These are phyloP conservation scores for Polydrusus tereticollis DNA, from an alignment of 2,888 invertebrate species.

Conservation along the genomic window DNA sequence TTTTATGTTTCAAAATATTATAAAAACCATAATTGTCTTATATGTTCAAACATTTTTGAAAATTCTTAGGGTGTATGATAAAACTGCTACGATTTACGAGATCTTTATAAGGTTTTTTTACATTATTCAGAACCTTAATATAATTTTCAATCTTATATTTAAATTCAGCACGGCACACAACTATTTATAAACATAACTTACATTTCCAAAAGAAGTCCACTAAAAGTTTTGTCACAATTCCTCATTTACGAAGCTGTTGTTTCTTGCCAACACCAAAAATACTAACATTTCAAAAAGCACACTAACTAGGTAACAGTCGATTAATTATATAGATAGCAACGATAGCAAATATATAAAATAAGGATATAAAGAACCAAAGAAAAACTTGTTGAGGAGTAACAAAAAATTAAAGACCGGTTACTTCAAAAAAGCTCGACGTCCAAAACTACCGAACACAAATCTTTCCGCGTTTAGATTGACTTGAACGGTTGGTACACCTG, in stretches of 20 bases:
- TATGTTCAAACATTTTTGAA: no score
- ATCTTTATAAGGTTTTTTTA: no score
- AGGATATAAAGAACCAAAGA: no score
- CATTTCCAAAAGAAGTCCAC: not conserved
- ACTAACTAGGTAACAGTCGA: not conserved
- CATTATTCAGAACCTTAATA: no score
- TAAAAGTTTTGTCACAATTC: slow-evolving; percentile 12
- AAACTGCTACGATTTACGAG: no score
- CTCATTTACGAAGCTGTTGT: slow-evolving; percentile 6
- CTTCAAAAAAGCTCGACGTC: not conserved
- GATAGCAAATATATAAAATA: not conserved
- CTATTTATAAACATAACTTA: slow-evolving; percentile 3
- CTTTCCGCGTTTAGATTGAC: slow-evolving; percentile 7
- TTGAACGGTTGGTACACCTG: slow-evolving; percentile 43
- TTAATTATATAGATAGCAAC: not conserved
- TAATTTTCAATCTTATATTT: no score
- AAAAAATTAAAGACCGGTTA: not conserved
- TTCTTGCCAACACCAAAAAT: not conserved
- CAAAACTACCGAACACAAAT: not conserved
- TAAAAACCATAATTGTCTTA: no score
- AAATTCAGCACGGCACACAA: no score
- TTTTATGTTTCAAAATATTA: no score
- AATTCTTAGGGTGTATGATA: no score
- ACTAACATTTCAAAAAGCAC: not conserved
- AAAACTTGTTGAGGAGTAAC: no score